phyloP scores from a whole-genome alignment of 2,888 invertebrate genomes.

The Parnassius apollo region DNA sequence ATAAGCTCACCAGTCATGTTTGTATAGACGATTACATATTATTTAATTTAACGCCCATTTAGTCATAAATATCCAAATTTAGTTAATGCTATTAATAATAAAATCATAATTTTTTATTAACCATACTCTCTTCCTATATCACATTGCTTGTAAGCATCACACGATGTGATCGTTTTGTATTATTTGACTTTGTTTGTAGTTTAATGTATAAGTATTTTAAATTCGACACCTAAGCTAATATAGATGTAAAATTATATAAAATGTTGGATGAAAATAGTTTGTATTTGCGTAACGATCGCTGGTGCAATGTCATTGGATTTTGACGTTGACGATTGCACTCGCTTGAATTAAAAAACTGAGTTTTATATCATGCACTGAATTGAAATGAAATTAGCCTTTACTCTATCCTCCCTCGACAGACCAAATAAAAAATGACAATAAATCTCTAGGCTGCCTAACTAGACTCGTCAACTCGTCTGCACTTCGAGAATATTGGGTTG shows the following conservation, averaged over 20 bases:
- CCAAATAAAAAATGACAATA: slow-evolving; percentile 75
- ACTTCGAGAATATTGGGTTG: slow-evolving; percentile 31
- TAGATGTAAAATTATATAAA: slow-evolving; percentile 52
- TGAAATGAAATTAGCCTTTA: slow-evolving; percentile 37
- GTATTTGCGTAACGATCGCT: slow-evolving; percentile 40
- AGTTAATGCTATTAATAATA: slow-evolving; percentile 69
- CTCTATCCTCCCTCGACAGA: slow-evolving; percentile 61
- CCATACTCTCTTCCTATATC: slow-evolving; percentile 60
- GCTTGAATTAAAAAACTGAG: slow-evolving; percentile 5
- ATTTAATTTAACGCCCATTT: slow-evolving; percentile 78
- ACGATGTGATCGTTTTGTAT: slow-evolving; percentile 63
- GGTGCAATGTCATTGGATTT: slow-evolving; percentile 41
- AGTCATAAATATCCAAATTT: slow-evolving; percentile 81
- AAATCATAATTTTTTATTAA: slow-evolving; percentile 56
- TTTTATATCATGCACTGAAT: slow-evolving; percentile 21
- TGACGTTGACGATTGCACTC: slow-evolving; percentile 14
- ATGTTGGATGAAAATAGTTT: slow-evolving; percentile 46
- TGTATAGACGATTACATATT: slow-evolving; percentile 74
- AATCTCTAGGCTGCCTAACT: slow-evolving; percentile 72
- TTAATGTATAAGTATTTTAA: slow-evolving; percentile 48
- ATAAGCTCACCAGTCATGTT: slow-evolving; percentile 80
- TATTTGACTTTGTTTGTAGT: slow-evolving; percentile 58
- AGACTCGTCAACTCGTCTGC: slow-evolving; percentile 55
- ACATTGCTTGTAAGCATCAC: slow-evolving; percentile 70
- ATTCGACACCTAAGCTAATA: slow-evolving; percentile 46